These are phyloP conservation scores for Corythoichthys haematopterus DNA, from an alignment of 2,113 vertebrate genomes.

Conservation along the genomic window DNA sequence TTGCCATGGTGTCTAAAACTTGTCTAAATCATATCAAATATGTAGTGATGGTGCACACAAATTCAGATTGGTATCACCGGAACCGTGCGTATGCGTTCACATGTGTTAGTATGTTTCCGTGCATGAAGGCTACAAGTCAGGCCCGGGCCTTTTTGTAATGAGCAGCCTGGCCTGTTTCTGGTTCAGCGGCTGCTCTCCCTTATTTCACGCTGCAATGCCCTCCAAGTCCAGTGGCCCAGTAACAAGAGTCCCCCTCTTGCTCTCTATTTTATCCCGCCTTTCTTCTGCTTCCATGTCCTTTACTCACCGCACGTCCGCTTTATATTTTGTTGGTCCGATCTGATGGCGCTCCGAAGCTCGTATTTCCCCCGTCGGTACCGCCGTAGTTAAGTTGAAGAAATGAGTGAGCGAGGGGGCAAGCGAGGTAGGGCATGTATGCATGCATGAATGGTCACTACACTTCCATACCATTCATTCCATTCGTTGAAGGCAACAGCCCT, in stretches of 20 bases:
- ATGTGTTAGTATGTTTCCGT: conserved; percentile 42
- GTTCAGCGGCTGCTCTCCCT: conserved; percentile 74
- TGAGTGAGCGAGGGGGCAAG: conserved; percentile 17
- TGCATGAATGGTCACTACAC: conserved; percentile 72
- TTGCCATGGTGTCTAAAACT: too few relatives aligned
- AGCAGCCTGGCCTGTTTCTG: conserved; percentile 75
- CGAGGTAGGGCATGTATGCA: conserved; percentile 52
- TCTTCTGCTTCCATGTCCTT: conserved; percentile 9
- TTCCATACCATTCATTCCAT: conserved; percentile 77
- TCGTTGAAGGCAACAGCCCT: conserved; percentile 49
- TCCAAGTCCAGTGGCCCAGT: conserved; percentile 63
- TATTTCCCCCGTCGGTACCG: background rate
- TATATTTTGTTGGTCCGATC: conserved; percentile 4
- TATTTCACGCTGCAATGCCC: conserved; percentile 77
- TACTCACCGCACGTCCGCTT: background rate
- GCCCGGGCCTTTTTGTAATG: conserved; percentile 71
- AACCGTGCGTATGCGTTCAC: conserved; percentile 26
- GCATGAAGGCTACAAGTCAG: conserved; percentile 61
- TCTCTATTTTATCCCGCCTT: conserved; percentile 19
- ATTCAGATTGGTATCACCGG: conserved; percentile 8
- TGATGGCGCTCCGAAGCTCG: background rate
- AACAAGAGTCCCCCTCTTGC: conserved; percentile 41
- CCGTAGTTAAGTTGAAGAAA: conserved; percentile 12
- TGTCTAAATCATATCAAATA: too few relatives aligned
- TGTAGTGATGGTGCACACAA: too few relatives aligned